A percentile compares a stretch with the other conserved stretches of the same genome.
These are phyloP conservation scores for Peromyscus leucopus DNA, from an alignment of 2,113 vertebrate species.

Conservation along the genomic window DNA sequence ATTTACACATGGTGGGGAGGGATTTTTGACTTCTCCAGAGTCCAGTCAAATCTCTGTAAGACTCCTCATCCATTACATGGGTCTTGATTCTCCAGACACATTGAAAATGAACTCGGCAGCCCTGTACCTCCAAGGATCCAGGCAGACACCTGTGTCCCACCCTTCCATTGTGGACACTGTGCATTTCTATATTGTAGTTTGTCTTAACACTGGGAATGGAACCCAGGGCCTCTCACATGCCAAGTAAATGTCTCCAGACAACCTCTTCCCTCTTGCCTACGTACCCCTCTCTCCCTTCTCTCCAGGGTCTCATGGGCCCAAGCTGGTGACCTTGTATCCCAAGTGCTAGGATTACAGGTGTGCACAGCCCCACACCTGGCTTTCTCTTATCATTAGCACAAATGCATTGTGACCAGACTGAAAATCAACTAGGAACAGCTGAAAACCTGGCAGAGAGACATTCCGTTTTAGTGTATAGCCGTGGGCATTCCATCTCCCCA, in stretches of 20 bases:
- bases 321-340: background rate
- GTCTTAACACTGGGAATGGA: background rate
- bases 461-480: background rate
- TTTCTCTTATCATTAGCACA: background rate
- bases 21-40: background rate
- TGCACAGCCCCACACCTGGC: background rate
- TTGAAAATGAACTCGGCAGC: background rate
- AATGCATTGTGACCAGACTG: conserved; percentile 26
- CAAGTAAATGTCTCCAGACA: background rate
- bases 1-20: background rate
- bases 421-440: conserved; percentile 42
- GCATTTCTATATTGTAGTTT: background rate
- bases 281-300: background rate
- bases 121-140: background rate
- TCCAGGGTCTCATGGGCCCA: background rate
- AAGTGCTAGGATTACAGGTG: background rate
- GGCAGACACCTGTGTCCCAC: background rate
- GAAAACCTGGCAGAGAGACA: background rate
- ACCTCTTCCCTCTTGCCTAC: background rate
- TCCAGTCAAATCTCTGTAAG: background rate
- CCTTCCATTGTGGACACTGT: background rate
- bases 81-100: background rate
- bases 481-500: background rate
- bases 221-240: background rate
- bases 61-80: background rate